Percentiles rank a stretch among this genome's conserved stretches.
Conservation (phyloP, 2,113 vertebrate species). For the Bos javanicus region DNA sequence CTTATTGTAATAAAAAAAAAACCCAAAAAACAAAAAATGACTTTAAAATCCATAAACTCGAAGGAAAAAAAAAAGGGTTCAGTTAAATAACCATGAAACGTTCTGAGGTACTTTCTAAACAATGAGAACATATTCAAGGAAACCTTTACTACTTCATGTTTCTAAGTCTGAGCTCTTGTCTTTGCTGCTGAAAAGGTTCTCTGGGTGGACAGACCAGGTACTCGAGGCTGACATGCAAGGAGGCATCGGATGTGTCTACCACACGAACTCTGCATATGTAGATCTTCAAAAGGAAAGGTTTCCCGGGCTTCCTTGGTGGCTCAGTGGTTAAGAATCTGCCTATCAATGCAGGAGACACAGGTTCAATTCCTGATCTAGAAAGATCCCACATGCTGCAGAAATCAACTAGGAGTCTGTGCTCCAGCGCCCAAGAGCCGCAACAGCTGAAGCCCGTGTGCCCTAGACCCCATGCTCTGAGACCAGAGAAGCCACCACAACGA, state of each 20-base stretch:
- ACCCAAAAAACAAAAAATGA: not conserved
- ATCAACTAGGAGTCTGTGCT: not conserved
- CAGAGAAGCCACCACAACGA: not conserved
- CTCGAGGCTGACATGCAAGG: not conserved
- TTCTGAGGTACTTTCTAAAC: not conserved
- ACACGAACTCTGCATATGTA: fast-evolving
- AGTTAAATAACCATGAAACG: not conserved
- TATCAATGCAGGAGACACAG: not conserved
- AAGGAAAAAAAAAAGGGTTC: not conserved
- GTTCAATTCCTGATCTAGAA: not conserved
- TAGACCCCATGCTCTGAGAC: not conserved
- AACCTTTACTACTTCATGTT: not conserved
- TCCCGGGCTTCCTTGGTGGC: not conserved
- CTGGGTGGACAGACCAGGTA: not conserved
- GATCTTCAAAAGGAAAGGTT: not conserved
- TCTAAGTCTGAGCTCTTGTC: not conserved
- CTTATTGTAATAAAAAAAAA: not conserved
- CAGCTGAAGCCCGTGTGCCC: not conserved
- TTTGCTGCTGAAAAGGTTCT: not conserved
- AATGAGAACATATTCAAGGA: not conserved
- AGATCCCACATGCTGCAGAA: not conserved
- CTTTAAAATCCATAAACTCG: not conserved
- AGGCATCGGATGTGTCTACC: not conserved
- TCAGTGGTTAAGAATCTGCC: not conserved
- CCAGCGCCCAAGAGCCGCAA: fast-evolving